Base-by-base conservation (phyloP, 2,113 vertebrate genomes). In the Platichthys stellatus region DNA sequence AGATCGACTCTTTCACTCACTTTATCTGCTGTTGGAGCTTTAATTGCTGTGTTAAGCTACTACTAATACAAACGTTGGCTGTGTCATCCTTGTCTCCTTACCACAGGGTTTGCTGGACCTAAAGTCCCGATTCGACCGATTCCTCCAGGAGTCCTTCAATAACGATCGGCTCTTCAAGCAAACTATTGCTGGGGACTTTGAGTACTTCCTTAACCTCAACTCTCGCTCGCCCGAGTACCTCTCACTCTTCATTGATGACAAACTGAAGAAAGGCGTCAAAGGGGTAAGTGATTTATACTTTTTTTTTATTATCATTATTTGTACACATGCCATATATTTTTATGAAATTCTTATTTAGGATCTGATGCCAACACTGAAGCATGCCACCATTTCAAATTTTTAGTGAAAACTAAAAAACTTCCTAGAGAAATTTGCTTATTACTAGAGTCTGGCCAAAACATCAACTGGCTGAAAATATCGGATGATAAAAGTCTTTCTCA, bases 231-330 rank as follows among this genome's bases (percentile, higher is more conserved):
- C 98, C 2, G 98, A 99, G 94, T 99, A 99, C 92, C 97, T 99
- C 93, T 99, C 98, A 18, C 96, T 99, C 92, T 99, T 99, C 94
- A 99, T 99, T 86, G 98, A 99, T 20, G 98, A 99, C 93, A 99
- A 99, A 83, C 93, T 99, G 83, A 99, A 99, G 94, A 99, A 99
- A 86, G 98, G 98, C 79, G 98, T 99, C 11, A 99, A 99, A 94
- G 98, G 98, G 91, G 98, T 99, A 93, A 97, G 97, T 93, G 43
- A 15, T 40, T 14, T 31, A 6, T 31, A 31, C 31, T 31, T 28
- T 28, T 5, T 10, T 17, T 24, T n/a, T 28, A 49, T 21, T 82
- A 64, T 62, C 18, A 28, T 28, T 23, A 23, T 28, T 28, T 28
- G 26, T 28, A 56, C 2, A 0, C 1, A 0, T 2, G 5, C 0